These are phyloP conservation scores for Eubasilissa splendida DNA, from an alignment of 2,888 invertebrate species.

Conservation along the genomic window DNA sequence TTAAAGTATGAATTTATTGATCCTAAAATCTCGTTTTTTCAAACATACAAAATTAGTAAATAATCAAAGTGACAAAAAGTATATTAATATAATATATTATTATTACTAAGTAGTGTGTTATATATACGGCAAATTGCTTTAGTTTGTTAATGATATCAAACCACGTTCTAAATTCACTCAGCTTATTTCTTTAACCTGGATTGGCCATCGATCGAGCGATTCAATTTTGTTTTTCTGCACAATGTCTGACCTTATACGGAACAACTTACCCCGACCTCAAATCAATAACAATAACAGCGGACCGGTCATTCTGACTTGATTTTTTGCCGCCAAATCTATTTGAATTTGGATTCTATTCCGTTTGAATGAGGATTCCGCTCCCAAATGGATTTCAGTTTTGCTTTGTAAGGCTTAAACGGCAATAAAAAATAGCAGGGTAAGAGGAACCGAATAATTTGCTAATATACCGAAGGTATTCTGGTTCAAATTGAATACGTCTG, in stretches of 20 bases:
- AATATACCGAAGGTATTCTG: slow-evolving; percentile 13
- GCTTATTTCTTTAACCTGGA: slow-evolving; percentile 1
- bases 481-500: neutral
- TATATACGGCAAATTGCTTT: no score
- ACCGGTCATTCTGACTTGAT: slow-evolving; percentile 21
- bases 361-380: slow-evolving; percentile 12
- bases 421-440: slow-evolving; percentile 29
- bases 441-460: slow-evolving; percentile 13
- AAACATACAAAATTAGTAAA: no score
- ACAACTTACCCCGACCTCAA: slow-evolving; percentile 17
- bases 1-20: no score
- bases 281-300: slow-evolving; percentile 35
- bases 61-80: no score
- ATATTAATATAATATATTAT: no score
- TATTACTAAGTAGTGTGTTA: no score
- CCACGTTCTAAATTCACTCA: no score
- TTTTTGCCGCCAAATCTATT: slow-evolving; percentile 38
- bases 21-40: no score
- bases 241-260: neutral
- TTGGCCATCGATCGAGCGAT: slow-evolving; percentile 6
- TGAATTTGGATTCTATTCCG: slow-evolving; percentile 38
- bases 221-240: slow-evolving; percentile 23
- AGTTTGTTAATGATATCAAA: no score
- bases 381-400: slow-evolving; percentile 39
- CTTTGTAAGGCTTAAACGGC: slow-evolving; percentile 36